Percentiles rank a stretch among this genome's conserved stretches.
These are phyloP conservation scores for Deilephila porcellus DNA, from an alignment of 2,888 invertebrate species.

Conservation along the genomic window DNA sequence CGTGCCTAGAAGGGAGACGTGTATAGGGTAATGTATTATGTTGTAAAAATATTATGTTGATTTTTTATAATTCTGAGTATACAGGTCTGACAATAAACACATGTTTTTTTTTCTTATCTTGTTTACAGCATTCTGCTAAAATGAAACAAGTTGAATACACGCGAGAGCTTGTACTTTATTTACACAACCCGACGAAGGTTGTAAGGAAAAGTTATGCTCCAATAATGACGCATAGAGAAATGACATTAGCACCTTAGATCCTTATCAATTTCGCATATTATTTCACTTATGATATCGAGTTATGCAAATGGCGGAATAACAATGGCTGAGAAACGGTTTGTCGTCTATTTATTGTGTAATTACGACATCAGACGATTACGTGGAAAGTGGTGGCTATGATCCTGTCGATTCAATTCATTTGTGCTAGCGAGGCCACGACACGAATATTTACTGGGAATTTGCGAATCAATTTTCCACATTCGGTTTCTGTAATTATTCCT, in stretches of 20 bases:
- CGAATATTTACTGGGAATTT: neutral
- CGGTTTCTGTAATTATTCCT: neutral
- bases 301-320: slow-evolving; percentile 28
- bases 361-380: slow-evolving; percentile 26
- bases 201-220: slow-evolving; percentile 4
- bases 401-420: slow-evolving; percentile 18
- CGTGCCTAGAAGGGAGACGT: too few species aligned
- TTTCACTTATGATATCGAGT: slow-evolving; percentile 30
- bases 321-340: slow-evolving; percentile 30
- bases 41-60: too few species aligned
- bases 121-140: too few species aligned
- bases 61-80: too few species aligned
- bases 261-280: slow-evolving; percentile 24
- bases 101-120: too few species aligned
- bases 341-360: slow-evolving; percentile 22
- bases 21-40: too few species aligned
- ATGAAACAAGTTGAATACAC: neutral
- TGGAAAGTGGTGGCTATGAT: slow-evolving; percentile 28
- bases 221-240: slow-evolving; percentile 21
- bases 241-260: neutral
- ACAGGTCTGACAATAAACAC: too few species aligned
- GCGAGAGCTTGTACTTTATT: neutral
- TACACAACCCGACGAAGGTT: neutral
- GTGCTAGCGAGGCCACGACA: neutral
- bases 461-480: neutral